Base-by-base conservation (phyloP, 2,797 vertebrate genomes). In the Pachyuromys duprasi region DNA sequence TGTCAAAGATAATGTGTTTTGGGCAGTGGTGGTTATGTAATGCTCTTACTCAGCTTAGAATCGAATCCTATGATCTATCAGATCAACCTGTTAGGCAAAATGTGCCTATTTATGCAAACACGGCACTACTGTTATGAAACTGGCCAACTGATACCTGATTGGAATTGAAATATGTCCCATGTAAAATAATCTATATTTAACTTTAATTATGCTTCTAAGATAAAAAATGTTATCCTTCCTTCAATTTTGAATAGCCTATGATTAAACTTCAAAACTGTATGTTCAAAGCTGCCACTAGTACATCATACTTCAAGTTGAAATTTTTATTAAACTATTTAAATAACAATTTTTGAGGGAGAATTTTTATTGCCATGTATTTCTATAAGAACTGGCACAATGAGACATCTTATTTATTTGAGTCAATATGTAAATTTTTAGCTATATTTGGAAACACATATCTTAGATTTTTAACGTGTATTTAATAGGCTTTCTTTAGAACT, bases 211-310 rank as follows among this genome's bases (percentile, higher is more conserved):
- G 4, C 65, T 88, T 94, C 6, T 26, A 53, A 93, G 2, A 2
- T 3, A 72, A 9, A 67, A 9, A 79, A 81, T 62, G 26, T 15
- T 86, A 53, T 20, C 3, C 33, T 42, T 55, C 86, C 39, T 17
- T 93, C 18, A 22, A 4, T 70, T 53, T 82, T 24, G 60, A 5
- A 83, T 67, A 90, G 55, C 13, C 26, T 5, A 45, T 22, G 5
- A 63, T n/a, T 95, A 57, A 91, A 86, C 74, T 63, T 94, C 33
- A 86, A 72, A 86, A 22, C 14, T 83, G 17, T 83, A 42, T 70
- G 79, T 60, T 8, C 1, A 82, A 14, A 70, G 57, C 14, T 90
- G 45, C 80, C 49, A 88, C 24, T 8, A 13, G 49, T n/a, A 0
- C 55, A 80, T 39, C 87, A 65, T 20, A 12, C 12, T 57, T 4